These are phyloP conservation scores for Encarsia formosa DNA, from an alignment of 2,888 invertebrate genomes.

Conservation along the genomic window DNA sequence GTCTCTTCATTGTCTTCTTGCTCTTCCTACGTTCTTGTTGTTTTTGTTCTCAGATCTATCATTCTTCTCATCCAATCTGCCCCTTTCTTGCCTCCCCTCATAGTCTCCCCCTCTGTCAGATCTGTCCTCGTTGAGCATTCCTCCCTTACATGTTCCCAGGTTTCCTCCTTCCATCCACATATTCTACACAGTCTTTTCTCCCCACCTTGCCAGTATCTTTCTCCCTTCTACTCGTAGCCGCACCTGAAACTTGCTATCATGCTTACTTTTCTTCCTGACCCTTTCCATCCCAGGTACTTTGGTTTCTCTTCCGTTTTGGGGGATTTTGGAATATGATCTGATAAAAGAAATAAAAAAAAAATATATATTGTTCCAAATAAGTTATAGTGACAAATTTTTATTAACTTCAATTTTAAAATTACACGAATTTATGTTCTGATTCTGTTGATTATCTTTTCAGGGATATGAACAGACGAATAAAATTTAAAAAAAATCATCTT, in stretches of 20 bases:
- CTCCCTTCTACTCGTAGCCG: too few species aligned
- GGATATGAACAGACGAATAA: too few species aligned
- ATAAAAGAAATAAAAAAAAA: too few species aligned
- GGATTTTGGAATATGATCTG: too few species aligned
- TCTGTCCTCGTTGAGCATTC: neutral
- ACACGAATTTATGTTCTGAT: too few species aligned
- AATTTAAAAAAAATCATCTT: too few species aligned
- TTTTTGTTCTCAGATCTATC: neutral
- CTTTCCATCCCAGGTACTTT: neutral
- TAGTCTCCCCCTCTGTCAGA: neutral
- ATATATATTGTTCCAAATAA: too few species aligned
- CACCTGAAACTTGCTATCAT: neutral
- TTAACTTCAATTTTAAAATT: too few species aligned
- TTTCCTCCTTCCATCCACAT: neutral
- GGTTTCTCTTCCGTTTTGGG: neutral
- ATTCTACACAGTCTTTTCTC: neutral
- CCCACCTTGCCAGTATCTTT: neutral
- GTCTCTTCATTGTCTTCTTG: too few species aligned
- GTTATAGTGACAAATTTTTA: too few species aligned
- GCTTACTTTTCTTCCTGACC: neutral
- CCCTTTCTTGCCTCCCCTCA: neutral
- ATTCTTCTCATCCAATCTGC: neutral
- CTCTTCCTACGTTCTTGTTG: too few species aligned
- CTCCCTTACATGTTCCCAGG: neutral
- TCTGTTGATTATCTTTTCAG: too few species aligned